These are phyloP conservation scores for Cephus pulcher DNA, from an alignment of 2,888 invertebrate genomes.

Conservation along the genomic window DNA sequence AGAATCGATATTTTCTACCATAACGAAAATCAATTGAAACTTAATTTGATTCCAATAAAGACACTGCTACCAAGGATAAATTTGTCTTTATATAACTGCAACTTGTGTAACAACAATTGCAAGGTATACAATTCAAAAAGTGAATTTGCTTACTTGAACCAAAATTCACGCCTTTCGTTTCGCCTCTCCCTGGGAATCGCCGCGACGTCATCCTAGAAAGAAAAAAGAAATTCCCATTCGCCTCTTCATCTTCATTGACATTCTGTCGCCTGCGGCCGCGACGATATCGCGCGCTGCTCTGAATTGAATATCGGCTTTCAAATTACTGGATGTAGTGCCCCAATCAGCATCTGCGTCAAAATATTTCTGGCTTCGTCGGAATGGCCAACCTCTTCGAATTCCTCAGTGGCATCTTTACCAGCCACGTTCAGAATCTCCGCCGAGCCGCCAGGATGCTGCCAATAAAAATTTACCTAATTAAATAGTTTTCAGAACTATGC, in stretches of 20 bases:
- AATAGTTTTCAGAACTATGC: background rate
- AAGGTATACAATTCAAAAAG: background rate
- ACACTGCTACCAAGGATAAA: background rate
- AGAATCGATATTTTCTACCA: background rate
- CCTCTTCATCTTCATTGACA: background rate
- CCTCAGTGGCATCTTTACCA: conserved; percentile 15
- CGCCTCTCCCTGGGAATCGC: background rate
- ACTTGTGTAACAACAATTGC: background rate
- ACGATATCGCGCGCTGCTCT: background rate
- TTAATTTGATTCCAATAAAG: background rate
- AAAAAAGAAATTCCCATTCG: background rate
- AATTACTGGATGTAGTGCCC: conserved; percentile 15
- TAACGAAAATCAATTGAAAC: background rate
- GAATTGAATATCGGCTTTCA: background rate
- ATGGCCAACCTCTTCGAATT: conserved; percentile 10
- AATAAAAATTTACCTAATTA: background rate
- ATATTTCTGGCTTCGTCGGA: conserved; percentile 16
- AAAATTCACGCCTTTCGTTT: background rate
- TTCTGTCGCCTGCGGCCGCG: background rate
- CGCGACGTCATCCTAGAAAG: background rate
- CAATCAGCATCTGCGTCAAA: conserved; percentile 12
- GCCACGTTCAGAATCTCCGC: conserved; percentile 14
- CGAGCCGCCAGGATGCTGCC: conserved; percentile 18
- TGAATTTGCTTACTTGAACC: background rate
- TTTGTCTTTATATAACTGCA: background rate